phyloP scores from a whole-genome alignment of 1,140 invertebrate genomes.

The Drosophila yakuba region DNA sequence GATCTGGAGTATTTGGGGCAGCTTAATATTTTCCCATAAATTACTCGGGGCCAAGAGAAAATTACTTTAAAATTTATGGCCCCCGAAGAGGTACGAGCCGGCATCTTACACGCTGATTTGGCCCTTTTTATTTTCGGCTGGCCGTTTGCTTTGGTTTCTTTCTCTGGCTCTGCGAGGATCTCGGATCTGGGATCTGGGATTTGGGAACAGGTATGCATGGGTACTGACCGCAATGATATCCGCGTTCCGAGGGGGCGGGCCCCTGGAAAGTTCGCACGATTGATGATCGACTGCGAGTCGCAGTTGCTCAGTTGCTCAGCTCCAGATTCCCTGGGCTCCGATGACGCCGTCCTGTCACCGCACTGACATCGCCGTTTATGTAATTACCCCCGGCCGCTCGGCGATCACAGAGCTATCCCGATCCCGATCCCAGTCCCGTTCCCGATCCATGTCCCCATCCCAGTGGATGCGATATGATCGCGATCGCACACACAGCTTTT shows the following conservation, averaged over 20 bases:
- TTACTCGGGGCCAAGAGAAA: conserved; percentile 71
- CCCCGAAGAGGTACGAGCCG: conserved; percentile 7
- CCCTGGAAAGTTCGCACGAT: conserved; percentile 79
- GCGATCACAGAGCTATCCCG: conserved; percentile 50
- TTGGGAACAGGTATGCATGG: conserved; percentile 61
- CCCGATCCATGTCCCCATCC: conserved; percentile 13
- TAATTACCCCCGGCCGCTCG: conserved; percentile 53
- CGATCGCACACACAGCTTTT: conserved; percentile 39
- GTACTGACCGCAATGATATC: conserved; percentile 63
- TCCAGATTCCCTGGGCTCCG: conserved; percentile 35
- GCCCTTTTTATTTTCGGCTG: conserved; percentile 67
- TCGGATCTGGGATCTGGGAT: conserved; percentile 40
- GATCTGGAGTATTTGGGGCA: conserved; percentile 58
- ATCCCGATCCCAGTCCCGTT: conserved; percentile 10
- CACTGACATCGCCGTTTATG: conserved; percentile 78
- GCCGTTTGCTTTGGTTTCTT: conserved; percentile 17
- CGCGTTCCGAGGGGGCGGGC: conserved; percentile 67
- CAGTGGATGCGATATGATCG: conserved; percentile 36
- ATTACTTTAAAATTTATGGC: conserved; percentile 82
- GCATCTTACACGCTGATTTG: conserved; percentile 73
- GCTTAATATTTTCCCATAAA: conserved; percentile 80
- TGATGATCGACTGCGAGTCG: conserved; percentile 69
- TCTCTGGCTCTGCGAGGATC: conserved; percentile 29
- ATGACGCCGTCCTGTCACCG: conserved; percentile 78
- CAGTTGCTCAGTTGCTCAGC: neutral